Evolutionary conservation across 1,140 invertebrate species (phyloP), one percentile per base, ranked within the genome.

Genomic region (Lerema accius): DNA sequence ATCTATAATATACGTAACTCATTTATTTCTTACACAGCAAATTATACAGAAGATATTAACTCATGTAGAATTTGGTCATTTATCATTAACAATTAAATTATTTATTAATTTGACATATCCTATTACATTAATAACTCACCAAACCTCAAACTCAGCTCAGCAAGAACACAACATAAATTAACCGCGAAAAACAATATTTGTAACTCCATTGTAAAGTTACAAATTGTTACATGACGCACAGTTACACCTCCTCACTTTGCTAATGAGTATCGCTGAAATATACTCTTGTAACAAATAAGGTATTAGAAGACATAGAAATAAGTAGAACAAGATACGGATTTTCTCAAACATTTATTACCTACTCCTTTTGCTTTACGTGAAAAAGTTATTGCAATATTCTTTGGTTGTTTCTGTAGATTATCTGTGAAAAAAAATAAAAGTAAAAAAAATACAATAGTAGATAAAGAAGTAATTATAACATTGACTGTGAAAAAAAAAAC

Each of bases 281-380:
- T 87, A 89, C 62, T 89, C 86, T 74, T 89, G 86, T 4, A 89
- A 14, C 17, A 89, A 70, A 72, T 80, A 86, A 0, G 86, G 86
- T 45, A 89, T 84, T 3, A 87, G 67, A 9, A 89, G 42, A 26
- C 83, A 78, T 50, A 89, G 40, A 39, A 83, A 76, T 26, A 89
- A 17, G 35, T 87, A 86, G 67, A 89, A 89, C 17, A 89, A 43
- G 5, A 84, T 81, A 63, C 86, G 69, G 40, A 89, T 68, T 73
- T 86, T 89, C 51, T 89, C 82, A 46, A 83, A 81, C 86, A 89
- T 89, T 58, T 58, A 58, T 1, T n/a, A n/a, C n/a, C n/a, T n/a
- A n/a, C n/a, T n/a, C n/a, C n/a, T n/a, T n/a, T n/a, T n/a, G n/a
- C n/a, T n/a, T n/a, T n/a, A n/a, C n/a, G n/a, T n/a, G n/a, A n/a